Evolutionary conservation across 2,888 invertebrate genomes (phyloP).

Genomic region (Drosophila algonquin): DNA sequence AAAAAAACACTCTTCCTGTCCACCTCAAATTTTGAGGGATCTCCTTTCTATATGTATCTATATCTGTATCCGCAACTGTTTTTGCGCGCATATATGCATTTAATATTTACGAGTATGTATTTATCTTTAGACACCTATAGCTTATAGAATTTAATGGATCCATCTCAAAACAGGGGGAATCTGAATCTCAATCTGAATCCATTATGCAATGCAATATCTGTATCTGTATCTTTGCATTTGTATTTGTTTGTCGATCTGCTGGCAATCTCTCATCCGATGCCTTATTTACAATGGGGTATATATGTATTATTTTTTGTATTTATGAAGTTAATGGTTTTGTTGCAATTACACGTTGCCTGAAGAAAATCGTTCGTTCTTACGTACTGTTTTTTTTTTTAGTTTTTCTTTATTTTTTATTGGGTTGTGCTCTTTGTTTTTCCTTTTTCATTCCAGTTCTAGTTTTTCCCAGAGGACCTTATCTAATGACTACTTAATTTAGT

Average conservation of each 20-base stretch:
- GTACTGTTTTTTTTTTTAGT: constrained; percentile 20
- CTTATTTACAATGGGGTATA: not conserved
- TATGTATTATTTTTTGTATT: not conserved
- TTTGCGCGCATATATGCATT: constrained; percentile 2
- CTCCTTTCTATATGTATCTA: constrained; percentile 4
- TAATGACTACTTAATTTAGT: constrained; percentile 55
- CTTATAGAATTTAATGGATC: constrained; percentile 28
- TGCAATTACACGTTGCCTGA: not conserved
- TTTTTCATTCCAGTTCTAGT: not conserved
- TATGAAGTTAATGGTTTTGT: constrained; percentile 9
- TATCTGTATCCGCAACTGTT: not conserved
- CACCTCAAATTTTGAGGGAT: not conserved
- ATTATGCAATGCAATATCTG: constrained; percentile 1
- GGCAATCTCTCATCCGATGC: constrained; percentile 2
- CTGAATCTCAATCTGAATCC: not conserved
- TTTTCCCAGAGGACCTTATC: constrained; percentile 8
- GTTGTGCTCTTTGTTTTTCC: not conserved
- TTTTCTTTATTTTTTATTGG: constrained; percentile 4
- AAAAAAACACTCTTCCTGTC: constrained; percentile 39
- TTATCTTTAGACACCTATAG: constrained; percentile 57
- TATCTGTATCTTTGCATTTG: not conserved
- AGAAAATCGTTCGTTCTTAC: constrained; percentile 19
- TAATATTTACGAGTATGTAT: constrained; percentile 19
- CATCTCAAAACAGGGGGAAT: not conserved
- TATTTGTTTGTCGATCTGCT: not conserved